These are phyloP conservation scores for Periophthalmus magnuspinnatus DNA, from an alignment of 2,797 vertebrate species.

Conservation along the genomic window DNA sequence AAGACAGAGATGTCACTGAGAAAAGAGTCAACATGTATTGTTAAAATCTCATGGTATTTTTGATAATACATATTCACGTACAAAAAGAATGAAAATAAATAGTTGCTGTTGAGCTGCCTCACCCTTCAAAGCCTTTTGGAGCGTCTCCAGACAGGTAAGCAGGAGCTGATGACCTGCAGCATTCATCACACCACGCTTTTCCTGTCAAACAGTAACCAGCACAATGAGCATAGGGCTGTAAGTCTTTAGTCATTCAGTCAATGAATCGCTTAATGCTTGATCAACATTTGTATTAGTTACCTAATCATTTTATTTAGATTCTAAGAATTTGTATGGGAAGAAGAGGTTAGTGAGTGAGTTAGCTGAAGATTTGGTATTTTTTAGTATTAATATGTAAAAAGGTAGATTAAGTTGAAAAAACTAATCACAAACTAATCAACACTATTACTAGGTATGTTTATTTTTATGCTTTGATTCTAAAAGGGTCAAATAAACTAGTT, in stretches of 20 bases:
- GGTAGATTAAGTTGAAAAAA: not conserved
- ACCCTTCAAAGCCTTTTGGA: slow-evolving; percentile 98
- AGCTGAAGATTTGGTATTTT: no score
- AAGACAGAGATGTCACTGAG: slow-evolving; percentile 91
- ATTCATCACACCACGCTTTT: slow-evolving; percentile 91
- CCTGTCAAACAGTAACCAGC: slow-evolving; percentile 70
- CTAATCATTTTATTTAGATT: no score
- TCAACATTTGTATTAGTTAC: no score
- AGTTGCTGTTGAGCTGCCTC: slow-evolving; percentile 23
- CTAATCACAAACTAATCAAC: no score
- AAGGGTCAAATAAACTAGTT: slow-evolving; percentile 1
- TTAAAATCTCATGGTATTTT: not conserved
- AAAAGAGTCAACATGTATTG: slow-evolving; percentile 17
- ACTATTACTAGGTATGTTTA: not conserved
- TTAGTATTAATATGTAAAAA: no score
- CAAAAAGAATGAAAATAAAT: not conserved
- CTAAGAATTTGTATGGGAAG: no score
- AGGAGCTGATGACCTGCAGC: slow-evolving; percentile 91
- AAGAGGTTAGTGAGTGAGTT: no score
- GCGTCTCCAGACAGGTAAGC: slow-evolving; percentile 92
- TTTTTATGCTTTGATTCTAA: slow-evolving; percentile 11
- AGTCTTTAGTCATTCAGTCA: no score
- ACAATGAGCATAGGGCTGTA: not conserved
- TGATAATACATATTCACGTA: not conserved
- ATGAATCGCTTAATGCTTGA: no score